phyloP scores from a whole-genome alignment of 1,140 invertebrate species.

The Rhizoglyphus robini region DNA sequence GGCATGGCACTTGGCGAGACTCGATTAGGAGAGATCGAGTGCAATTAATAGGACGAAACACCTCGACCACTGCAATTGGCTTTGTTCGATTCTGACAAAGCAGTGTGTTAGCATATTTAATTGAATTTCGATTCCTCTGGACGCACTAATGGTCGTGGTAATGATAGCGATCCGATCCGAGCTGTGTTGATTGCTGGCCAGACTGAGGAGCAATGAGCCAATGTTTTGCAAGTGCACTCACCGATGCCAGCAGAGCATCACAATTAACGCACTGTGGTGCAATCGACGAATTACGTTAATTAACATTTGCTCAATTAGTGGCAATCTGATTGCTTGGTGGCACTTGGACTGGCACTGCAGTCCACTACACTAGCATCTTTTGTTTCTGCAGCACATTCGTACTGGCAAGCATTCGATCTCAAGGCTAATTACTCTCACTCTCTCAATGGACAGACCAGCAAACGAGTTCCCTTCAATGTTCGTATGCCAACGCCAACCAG shows the following conservation, averaged over 20 bases:
- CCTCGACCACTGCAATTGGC: neutral
- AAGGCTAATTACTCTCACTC: constrained; percentile 13
- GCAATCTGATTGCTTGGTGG: neutral
- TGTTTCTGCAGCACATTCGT: neutral
- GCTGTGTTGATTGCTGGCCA: neutral
- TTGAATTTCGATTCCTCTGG: constrained; percentile 9
- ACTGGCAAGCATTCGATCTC: neutral
- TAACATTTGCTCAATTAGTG: constrained; percentile 1
- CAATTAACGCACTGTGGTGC: constrained; percentile 11
- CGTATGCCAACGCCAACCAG: neutral
- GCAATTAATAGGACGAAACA: constrained; percentile 7
- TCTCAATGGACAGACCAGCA: neutral
- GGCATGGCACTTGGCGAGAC: neutral
- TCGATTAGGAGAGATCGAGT: neutral
- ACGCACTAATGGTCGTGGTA: neutral
- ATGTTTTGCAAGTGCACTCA: no score
- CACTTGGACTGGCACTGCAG: neutral
- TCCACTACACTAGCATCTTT: neutral
- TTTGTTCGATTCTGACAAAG: neutral
- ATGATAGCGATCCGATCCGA: neutral
- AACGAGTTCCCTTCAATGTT: neutral
- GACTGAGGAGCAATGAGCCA: neutral
- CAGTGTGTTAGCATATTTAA: constrained; percentile 8
- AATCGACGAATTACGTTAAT: neutral
- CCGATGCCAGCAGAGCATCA: no score